Percentiles rank a stretch among this genome's conserved stretches.
Evolutionary conservation across 35 echinoderm and acorn worm species (phyloP).

Genomic region (Ptychodera flava): DNA sequence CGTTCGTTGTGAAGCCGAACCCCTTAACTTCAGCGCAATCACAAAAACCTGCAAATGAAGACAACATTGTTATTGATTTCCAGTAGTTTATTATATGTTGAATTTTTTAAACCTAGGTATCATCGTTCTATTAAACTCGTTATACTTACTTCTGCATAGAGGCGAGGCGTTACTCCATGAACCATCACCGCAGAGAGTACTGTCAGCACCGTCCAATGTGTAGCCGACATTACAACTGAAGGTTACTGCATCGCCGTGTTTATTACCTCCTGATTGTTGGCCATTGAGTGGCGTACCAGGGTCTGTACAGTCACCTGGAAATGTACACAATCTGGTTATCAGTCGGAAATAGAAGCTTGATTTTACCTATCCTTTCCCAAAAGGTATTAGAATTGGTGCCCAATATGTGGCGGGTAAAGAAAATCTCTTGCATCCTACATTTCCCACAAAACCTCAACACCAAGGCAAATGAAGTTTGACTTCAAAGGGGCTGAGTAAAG

Average conservation of each 20-base stretch:
- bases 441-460: background rate
- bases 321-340: background rate
- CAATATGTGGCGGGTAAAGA: too few relatives aligned
- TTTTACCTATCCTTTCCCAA: too few relatives aligned
- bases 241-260: constrained; percentile 21
- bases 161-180: constrained; percentile 21
- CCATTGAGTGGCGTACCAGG: background rate
- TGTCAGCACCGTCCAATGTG: constrained; percentile 26
- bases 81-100: background rate
- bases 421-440: background rate
- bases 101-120: background rate
- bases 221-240: constrained; percentile 27
- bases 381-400: too few relatives aligned
- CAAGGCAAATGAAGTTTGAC: background rate
- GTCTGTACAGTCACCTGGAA: background rate
- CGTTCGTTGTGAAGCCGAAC: background rate
- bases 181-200: constrained; percentile 40
- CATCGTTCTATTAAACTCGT: background rate
- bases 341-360: too few relatives aligned
- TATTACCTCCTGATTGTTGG: background rate
- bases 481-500: background rate
- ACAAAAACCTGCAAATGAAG: background rate
- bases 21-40: background rate
- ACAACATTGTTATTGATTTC: background rate
- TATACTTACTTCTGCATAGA: constrained; percentile 39